phyloP scores from a whole-genome alignment of 1,140 invertebrate genomes.

The Diorhabda sublineata region DNA sequence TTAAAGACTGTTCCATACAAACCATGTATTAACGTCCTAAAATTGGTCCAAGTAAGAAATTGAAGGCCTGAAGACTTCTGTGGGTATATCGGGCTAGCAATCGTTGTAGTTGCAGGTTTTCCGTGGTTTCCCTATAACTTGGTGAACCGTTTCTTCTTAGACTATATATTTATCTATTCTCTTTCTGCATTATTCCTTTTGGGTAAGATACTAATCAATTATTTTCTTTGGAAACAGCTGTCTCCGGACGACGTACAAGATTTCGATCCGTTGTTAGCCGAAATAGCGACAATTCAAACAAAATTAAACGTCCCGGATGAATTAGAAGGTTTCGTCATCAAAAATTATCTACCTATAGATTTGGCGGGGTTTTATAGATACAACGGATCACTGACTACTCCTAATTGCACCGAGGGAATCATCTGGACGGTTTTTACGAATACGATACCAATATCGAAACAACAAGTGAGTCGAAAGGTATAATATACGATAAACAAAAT shows the following conservation, averaged over 20 bases:
- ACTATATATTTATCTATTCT: too few relatives aligned
- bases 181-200: too few relatives aligned
- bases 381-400: constrained; percentile 71
- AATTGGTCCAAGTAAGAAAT: too few relatives aligned
- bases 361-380: constrained; percentile 61
- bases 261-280: constrained; percentile 49
- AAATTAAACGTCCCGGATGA: constrained; percentile 30
- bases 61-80: too few relatives aligned
- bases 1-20: background rate
- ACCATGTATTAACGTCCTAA: too few relatives aligned
- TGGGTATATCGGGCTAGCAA: too few relatives aligned
- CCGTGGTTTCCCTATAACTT: too few relatives aligned
- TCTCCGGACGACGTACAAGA: constrained; percentile 43
- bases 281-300: constrained; percentile 48
- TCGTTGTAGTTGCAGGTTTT: too few relatives aligned
- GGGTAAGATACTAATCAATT: too few relatives aligned
- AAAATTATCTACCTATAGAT: constrained; percentile 52
- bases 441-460: constrained; percentile 55
- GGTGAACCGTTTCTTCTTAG: too few relatives aligned
- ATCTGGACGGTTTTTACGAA: constrained; percentile 68
- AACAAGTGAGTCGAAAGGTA: constrained; percentile 49
- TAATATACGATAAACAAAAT: too few relatives aligned
- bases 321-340: constrained; percentile 25
- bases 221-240: constrained; percentile 22
- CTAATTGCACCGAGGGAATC: constrained; percentile 66